phyloP scores from a whole-genome alignment of 1,140 invertebrate species.

The Papilio glaucus region DNA sequence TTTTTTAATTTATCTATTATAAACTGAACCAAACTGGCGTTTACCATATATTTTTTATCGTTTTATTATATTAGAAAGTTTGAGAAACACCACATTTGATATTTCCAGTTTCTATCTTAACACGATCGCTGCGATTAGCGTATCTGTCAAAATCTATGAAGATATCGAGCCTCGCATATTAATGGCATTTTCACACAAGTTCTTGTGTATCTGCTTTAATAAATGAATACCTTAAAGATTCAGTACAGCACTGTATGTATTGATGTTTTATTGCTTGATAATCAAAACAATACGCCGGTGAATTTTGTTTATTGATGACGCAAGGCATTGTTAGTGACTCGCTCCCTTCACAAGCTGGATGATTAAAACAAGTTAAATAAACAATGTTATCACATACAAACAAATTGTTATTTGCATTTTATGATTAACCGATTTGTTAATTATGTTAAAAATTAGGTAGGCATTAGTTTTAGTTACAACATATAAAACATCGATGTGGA shows the following conservation, averaged over 20 bases:
- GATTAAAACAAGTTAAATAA: constrained; percentile 21
- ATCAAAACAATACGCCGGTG: constrained; percentile 32
- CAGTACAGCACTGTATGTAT: not conserved
- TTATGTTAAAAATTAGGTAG: constrained; percentile 28
- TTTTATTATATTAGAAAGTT: too few species aligned
- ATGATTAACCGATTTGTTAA: not conserved
- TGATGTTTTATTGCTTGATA: not conserved
- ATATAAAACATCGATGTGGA: not conserved
- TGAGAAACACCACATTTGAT: not conserved
- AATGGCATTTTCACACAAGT: not conserved
- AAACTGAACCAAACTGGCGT: too few species aligned
- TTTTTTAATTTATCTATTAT: too few species aligned
- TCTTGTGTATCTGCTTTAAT: not conserved
- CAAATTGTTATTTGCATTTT: constrained; percentile 6
- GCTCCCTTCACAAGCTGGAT: constrained; percentile 27
- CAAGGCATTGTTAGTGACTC: constrained; percentile 33
- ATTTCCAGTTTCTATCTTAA: not conserved
- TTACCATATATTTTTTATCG: too few species aligned
- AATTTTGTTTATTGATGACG: constrained; percentile 35
- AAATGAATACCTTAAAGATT: not conserved
- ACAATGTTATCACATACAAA: constrained; percentile 34
- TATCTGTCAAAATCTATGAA: not conserved
- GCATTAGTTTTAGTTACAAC: constrained; percentile 27
- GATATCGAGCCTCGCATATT: not conserved
- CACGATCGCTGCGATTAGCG: constrained; percentile 3